Base-by-base conservation (phyloP, 2,888 invertebrate species). In the Psylliodes chrysocephalus region DNA sequence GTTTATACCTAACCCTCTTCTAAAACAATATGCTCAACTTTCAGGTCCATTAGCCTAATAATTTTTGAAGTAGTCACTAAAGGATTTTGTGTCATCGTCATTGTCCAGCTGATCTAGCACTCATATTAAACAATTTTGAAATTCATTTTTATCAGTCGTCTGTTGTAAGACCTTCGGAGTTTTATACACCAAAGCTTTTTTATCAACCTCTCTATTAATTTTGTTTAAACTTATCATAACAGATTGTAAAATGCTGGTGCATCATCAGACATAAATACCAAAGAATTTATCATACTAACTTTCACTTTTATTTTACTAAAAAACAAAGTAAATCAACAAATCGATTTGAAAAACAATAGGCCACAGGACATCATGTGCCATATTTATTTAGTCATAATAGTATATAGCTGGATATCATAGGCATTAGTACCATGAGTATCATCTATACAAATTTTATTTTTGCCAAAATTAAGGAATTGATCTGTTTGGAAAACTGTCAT, bases 381-480 rank as follows among this genome's bases (percentile, higher is more conserved):
- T 60, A 68, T 57, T 71, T 70, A 70, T 75, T 73, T 1, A 10
- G 63, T 60, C 12, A 71, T 28, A n/a, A 65, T 18, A 25, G 54
- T 57, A 49, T 57, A 57, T 33, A 67, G 38, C 14, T 62, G 53
- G 47, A 67, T 57, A 42, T 47, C 59, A 55, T 53, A 60, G 8
- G 1, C n/a, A 22, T 53, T 60, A 14, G 40, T 55, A 1, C 63
- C 55, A 55, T 66, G 66, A 15, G 66, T 66, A 1, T 22, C 57
- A 66, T 66, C 59, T 22, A 66, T 40, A 53, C 66, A 66, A 25
- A 65, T 60, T 54, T 59, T 57, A 25, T 56, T 28, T 12, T 54
- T 19, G 1, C 53, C 62, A 25, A 5, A 25, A 7, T 25, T 25
- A 4, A 25, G 25, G 7, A 25, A 25, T 25, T 25, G 25, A 25